These are phyloP conservation scores for Phoxinus phoxinus DNA, from an alignment of 2,113 vertebrate genomes.

Conservation along the genomic window DNA sequence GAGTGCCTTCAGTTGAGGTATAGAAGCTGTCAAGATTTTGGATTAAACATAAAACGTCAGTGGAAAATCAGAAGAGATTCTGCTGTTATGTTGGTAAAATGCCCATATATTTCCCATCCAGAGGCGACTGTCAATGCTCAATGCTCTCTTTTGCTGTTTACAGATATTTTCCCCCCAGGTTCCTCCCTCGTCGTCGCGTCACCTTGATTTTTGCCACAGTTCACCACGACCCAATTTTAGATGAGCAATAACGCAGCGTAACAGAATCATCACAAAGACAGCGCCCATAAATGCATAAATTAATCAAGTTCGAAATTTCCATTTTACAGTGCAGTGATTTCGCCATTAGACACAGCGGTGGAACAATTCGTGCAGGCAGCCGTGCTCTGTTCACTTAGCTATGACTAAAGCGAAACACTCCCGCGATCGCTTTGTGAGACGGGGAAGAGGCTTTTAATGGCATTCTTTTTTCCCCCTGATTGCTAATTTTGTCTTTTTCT, in stretches of 20 bases:
- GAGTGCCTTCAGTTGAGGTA: neutral
- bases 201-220: constrained; percentile 58
- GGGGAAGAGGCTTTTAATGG: constrained; percentile 72
- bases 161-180: constrained; percentile 43
- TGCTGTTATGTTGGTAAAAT: neutral
- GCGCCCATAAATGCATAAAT: constrained; percentile 80
- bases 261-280: constrained; percentile 69
- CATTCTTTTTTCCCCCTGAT: constrained; percentile 58
- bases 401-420: constrained; percentile 75
- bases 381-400: constrained; percentile 77
- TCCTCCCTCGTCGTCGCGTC: constrained; percentile 46
- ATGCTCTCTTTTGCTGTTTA: constrained; percentile 11
- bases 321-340: constrained; percentile 83
- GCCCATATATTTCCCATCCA: neutral
- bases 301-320: constrained; percentile 82
- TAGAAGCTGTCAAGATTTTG: constrained; percentile 16
- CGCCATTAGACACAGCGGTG: constrained; percentile 76
- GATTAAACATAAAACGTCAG: neutral
- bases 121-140: neutral
- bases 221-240: constrained; percentile 68
- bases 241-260: constrained; percentile 64
- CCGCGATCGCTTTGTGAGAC: constrained; percentile 63
- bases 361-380: constrained; percentile 72
- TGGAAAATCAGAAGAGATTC: neutral
- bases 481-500: constrained; percentile 52